Evolutionary conservation across 2,888 invertebrate species (phyloP).

Genomic region (Limenitis camilla): DNA sequence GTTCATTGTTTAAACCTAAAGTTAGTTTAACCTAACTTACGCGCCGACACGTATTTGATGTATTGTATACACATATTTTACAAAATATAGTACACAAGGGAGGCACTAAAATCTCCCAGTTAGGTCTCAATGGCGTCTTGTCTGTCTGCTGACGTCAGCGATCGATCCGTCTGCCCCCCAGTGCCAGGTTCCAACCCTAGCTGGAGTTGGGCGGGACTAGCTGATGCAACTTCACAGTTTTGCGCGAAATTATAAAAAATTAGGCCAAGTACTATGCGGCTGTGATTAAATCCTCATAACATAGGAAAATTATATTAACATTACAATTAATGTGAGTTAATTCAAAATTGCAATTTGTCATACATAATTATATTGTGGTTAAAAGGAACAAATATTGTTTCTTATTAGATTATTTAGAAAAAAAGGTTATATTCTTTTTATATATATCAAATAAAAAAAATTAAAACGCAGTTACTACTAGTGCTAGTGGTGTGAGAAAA

Average conservation of each 20-base stretch:
- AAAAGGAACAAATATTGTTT: too few species aligned
- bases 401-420: too few species aligned
- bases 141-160: constrained; percentile 55
- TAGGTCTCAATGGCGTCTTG: constrained; percentile 19
- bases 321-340: too few species aligned
- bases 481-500: constrained; percentile 4
- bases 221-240: constrained; percentile 56
- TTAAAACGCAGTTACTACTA: neutral
- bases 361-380: too few species aligned
- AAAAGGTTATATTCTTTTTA: too few species aligned
- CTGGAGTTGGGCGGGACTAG: constrained; percentile 31
- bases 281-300: neutral
- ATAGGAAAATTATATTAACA: too few species aligned
- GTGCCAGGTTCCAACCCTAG: constrained; percentile 25
- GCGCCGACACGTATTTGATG: too few species aligned
- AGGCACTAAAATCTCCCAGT: constrained; percentile 3
- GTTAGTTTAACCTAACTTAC: too few species aligned
- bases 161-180: constrained; percentile 60
- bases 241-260: constrained; percentile 15
- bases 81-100: neutral
- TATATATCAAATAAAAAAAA: too few species aligned
- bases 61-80: neutral
- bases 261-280: constrained; percentile 9
- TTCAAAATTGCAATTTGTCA: too few species aligned
- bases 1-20: too few species aligned